These are phyloP conservation scores for Mobula birostris DNA, from an alignment of 2,113 vertebrate species.

Conservation along the genomic window DNA sequence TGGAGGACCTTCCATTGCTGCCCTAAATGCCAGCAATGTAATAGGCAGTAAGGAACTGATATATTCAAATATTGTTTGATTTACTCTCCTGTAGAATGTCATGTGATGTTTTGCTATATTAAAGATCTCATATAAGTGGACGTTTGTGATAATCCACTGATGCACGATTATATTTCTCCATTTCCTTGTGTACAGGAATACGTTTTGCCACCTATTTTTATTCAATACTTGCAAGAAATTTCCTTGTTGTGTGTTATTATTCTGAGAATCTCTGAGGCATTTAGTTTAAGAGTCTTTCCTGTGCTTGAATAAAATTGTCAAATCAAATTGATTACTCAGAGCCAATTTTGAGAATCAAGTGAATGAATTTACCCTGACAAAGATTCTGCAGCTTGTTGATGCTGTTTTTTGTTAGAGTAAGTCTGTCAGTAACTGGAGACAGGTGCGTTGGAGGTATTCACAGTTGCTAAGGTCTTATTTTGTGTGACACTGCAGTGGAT, in stretches of 20 bases:
- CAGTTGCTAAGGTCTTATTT: constrained; percentile 83
- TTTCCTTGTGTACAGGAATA: neutral
- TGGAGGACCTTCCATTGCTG: too few species aligned
- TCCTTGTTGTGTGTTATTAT: neutral
- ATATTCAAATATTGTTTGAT: neutral
- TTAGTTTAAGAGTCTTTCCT: neutral
- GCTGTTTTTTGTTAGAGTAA: constrained; percentile 74
- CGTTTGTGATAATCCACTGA: too few species aligned
- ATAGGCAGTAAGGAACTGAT: too few species aligned
- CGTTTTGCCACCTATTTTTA: neutral
- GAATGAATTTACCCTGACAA: constrained; percentile 56
- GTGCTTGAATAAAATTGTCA: neutral
- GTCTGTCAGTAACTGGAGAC: constrained; percentile 79
- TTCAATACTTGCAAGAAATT: neutral
- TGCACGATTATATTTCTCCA: neutral
- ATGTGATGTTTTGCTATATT: too few species aligned
- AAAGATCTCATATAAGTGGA: too few species aligned
- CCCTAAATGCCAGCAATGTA: too few species aligned
- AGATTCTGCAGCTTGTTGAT: constrained; percentile 71
- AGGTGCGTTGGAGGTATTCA: constrained; percentile 81
- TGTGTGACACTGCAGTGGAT: constrained; percentile 73
- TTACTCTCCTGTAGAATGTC: neutral
- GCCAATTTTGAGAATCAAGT: neutral
- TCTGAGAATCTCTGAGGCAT: neutral
- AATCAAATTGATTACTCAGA: neutral